These are phyloP conservation scores for Charanyca ferruginea DNA, from an alignment of 2,888 invertebrate species.

Conservation along the genomic window DNA sequence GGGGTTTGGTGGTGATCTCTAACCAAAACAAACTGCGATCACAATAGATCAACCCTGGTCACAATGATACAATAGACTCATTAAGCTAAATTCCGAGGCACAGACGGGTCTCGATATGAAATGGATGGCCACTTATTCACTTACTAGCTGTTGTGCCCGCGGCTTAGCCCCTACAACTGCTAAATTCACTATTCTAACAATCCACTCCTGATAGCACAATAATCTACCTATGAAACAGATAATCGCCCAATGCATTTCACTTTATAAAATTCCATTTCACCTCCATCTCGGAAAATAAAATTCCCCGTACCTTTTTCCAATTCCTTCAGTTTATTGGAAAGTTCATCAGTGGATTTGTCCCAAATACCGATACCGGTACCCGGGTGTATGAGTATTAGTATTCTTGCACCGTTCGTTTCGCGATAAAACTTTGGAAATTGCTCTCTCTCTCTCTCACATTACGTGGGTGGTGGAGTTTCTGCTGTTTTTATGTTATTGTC, in stretches of 20 bases:
- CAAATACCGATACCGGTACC: constrained; percentile 47
- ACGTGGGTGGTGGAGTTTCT: constrained; percentile 4
- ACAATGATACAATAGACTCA: too few species aligned
- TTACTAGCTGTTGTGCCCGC: too few species aligned
- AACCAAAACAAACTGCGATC: too few species aligned
- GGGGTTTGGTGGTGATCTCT: too few species aligned
- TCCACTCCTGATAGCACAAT: not conserved
- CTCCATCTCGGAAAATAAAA: constrained; percentile 26
- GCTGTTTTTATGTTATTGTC: constrained; percentile 30
- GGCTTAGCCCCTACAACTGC: too few species aligned
- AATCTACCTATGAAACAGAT: constrained; percentile 6
- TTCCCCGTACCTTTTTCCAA: constrained; percentile 33
- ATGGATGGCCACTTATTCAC: too few species aligned
- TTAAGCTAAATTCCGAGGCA: too few species aligned
- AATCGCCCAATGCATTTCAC: constrained; percentile 18
- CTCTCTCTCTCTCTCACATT: constrained; percentile 7
- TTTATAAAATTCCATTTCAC: constrained; percentile 39
- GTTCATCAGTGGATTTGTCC: constrained; percentile 51
- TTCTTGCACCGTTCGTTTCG: constrained; percentile 34
- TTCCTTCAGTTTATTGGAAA: constrained; percentile 45
- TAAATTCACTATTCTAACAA: not conserved
- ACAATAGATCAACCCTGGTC: too few species aligned
- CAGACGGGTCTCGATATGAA: too few species aligned
- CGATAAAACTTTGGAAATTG: constrained; percentile 58
- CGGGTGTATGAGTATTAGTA: constrained; percentile 45